Base-by-base conservation (phyloP, 2,113 vertebrate species). In the Siniperca chuatsi region DNA sequence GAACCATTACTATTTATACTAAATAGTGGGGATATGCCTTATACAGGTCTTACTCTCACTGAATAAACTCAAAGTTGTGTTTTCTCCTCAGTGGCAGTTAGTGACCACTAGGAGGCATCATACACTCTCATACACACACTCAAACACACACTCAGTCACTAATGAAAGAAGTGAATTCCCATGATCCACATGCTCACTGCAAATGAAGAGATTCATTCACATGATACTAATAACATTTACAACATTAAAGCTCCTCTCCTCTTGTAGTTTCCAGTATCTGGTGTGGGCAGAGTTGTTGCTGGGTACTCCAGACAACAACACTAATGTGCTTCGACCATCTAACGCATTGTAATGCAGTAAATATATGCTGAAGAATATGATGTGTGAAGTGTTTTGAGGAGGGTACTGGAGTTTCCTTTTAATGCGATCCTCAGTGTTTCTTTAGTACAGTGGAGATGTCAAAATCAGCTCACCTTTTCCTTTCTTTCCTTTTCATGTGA, bases 101-200 rank as follows among this genome's bases (percentile, higher is more conserved):
- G 65, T 77, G 69, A 61, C 79, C 92, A 90, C 84, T 60, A 85
- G 84, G 71, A 46, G 89, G 87, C 85, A 90, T 57, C 70, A 81
- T 20, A 74, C 20, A 65, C 80, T 55, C 25, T 42, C 15, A 61
- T 1, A 75, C 68, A 62, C 44, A 77, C 50, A 77, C 61, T 55
- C 15, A 58, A 33, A n/a, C 68, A 25, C 66, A 61, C 60, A 55
- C 64, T 72, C 35, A 40, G 54, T 60, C 62, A 21, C 52, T 75
- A 86, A 92, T 86, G 68, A 84, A 54, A 76, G 7, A 88, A 90
- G 74, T 88, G 90, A 75, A 87, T 84, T 88, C 92, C 79, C 87
- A 67, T 90, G 89, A 92, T 88, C 35, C 84, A 62, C 79, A 62
- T 84, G 60, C 40, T 86, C 82, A 66, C 60, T 37, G 11, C 68